Percentiles rank a stretch among this genome's conserved stretches.
These are phyloP conservation scores for Mesochorus sp. DNA, from an alignment of 2,888 invertebrate species.

Conservation along the genomic window DNA sequence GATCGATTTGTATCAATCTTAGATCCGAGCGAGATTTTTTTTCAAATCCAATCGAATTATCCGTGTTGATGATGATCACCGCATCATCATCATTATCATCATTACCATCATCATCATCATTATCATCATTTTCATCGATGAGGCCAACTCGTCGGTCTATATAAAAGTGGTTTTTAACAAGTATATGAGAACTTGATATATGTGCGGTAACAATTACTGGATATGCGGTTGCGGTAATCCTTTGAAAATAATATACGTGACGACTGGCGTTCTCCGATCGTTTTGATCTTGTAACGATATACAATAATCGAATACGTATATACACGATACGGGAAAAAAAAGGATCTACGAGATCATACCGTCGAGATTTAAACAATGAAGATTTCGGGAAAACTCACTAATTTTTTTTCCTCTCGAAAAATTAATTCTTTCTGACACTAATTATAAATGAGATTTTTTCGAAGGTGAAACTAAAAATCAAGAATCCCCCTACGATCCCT, in stretches of 20 bases:
- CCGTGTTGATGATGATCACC: constrained; percentile 18
- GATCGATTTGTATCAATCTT: constrained; percentile 55
- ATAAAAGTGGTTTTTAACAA: constrained; percentile 5
- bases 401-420: too few species aligned
- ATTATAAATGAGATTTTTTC: too few species aligned
- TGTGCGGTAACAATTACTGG: constrained; percentile 47
- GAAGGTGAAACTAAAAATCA: too few species aligned
- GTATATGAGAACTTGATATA: constrained; percentile 36
- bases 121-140: constrained; percentile 22
- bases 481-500: too few species aligned
- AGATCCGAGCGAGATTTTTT: constrained; percentile 30
- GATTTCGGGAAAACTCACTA: too few species aligned
- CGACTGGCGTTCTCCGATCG: constrained; percentile 19
- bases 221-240: constrained; percentile 65
- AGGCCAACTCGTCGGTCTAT: constrained; percentile 11
- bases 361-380: too few species aligned
- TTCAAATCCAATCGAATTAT: constrained; percentile 30
- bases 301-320: background rate
- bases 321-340: background rate
- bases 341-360: too few species aligned
- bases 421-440: too few species aligned
- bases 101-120: constrained; percentile 11
- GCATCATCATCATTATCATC: constrained; percentile 17
- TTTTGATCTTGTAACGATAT: constrained; percentile 66
- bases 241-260: constrained; percentile 63